Base-by-base conservation (phyloP, 2,888 invertebrate genomes). In the Germaria angustata region DNA sequence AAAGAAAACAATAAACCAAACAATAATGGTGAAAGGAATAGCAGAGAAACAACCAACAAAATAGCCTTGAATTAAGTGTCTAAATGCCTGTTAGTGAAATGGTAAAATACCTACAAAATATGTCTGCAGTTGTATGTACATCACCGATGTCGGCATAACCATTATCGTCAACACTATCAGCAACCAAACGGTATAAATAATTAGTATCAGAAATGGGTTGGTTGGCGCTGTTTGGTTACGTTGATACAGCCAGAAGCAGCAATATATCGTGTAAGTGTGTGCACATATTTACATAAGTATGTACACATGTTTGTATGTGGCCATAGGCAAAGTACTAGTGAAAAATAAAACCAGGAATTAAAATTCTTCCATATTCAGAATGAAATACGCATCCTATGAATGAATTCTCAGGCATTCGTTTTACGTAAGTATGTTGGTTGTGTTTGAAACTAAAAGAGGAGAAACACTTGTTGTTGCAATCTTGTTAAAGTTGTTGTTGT, bases 381-480 rank as follows among this genome's bases (percentile, higher is more conserved):
- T 28, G 20, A 20, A 55, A 36, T 36, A 65, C 17, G 24, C 59
- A 61, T 44, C 28, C 24, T 39, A 72, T 61, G 59, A 72, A 72
- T 72, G 59, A 61, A 61, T 32, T 15, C 9, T 59, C 13, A 22
- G 20, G 13, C 8, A 32, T 24, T 53, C 17, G 11, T 39, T n/a
- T n/a, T n/a, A n/a, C n/a, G n/a, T n/a, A n/a, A n/a, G n/a, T n/a
- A n/a, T n/a, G n/a, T n/a, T n/a, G n/a, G 51, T 39, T 49, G 34
- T 53, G 17, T 24, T 76, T 46, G 34, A 44, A 61, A 20, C 24
- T 53, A 51, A 75, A 71, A 61, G 68, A 72, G n/a, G 15, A 61
- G 39, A 17, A 68, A 72, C 68, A 72, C 72, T 68, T 81, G 81
- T 81, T 76, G 78, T 65, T 41, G n/a, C n/a, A n/a, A n/a, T n/a